These are phyloP conservation scores for Malaclemys terrapin DNA, from an alignment of 2,113 vertebrate genomes.

Conservation along the genomic window DNA sequence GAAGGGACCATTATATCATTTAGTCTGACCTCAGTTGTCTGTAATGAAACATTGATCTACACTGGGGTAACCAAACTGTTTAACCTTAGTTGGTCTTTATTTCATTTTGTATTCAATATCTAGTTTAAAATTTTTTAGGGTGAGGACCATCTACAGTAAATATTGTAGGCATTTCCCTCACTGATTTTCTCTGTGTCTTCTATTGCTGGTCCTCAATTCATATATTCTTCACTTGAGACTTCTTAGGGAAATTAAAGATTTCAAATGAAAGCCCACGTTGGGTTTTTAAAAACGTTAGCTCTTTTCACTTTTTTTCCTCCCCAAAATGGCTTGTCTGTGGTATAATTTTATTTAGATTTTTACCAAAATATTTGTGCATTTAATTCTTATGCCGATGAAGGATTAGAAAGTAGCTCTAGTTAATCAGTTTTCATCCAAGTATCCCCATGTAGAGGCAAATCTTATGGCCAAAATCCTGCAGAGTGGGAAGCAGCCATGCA, in stretches of 20 bases:
- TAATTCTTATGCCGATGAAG: background rate
- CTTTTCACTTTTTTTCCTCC: background rate
- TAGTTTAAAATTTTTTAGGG: background rate
- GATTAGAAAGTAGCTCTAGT: background rate
- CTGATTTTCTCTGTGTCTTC: background rate
- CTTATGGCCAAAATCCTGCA: background rate
- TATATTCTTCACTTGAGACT: background rate
- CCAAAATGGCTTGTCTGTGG: background rate
- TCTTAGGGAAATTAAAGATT: slow-evolving; percentile 38
- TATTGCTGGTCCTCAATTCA: background rate
- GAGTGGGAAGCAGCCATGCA: background rate
- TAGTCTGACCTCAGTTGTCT: background rate
- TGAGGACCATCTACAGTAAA: background rate
- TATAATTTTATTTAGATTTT: background rate
- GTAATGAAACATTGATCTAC: background rate
- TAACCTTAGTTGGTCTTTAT: background rate
- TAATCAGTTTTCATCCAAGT: background rate
- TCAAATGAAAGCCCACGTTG: background rate
- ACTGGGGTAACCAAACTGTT: background rate
- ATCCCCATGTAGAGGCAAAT: background rate
- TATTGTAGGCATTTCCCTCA: background rate
- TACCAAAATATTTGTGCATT: background rate
- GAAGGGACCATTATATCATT: background rate
- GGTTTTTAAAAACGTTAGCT: background rate
- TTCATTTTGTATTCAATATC: background rate